Conservation (phyloP, 2,797 vertebrate genomes). For the Monodelphis domestica region DNA sequence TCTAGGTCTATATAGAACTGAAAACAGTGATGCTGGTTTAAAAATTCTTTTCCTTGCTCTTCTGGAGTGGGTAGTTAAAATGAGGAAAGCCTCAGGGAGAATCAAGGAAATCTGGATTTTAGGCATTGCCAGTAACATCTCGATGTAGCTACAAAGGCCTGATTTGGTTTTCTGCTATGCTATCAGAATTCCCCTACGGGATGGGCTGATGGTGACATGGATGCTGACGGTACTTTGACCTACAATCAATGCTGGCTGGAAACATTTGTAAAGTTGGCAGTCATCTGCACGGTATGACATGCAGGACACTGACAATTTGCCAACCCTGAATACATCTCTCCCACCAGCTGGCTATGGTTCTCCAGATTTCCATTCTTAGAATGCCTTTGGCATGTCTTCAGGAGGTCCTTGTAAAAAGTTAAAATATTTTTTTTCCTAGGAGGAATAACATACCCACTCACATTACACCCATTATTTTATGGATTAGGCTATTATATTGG, state of each 20-base stretch:
- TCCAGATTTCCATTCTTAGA: background rate
- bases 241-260: conserved; percentile 1
- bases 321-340: background rate
- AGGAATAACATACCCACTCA: background rate
- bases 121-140: background rate
- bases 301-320: background rate
- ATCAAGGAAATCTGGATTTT: background rate
- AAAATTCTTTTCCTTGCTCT: background rate
- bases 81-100: background rate
- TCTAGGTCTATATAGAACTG: background rate
- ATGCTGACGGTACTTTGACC: background rate
- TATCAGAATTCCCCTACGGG: background rate
- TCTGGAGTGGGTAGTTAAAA: background rate
- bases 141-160: background rate
- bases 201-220: background rate
- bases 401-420: conserved; percentile 11
- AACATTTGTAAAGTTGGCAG: background rate
- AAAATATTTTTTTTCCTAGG: conserved; percentile 3
- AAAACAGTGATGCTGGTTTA: background rate
- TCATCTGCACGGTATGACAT: background rate
- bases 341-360: background rate
- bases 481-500: background rate
- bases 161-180: conserved; percentile 10
- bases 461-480: background rate
- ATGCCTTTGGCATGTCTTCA: conserved; percentile 8